phyloP scores from a whole-genome alignment of 2,888 invertebrate genomes.

The Brenthis ino region DNA sequence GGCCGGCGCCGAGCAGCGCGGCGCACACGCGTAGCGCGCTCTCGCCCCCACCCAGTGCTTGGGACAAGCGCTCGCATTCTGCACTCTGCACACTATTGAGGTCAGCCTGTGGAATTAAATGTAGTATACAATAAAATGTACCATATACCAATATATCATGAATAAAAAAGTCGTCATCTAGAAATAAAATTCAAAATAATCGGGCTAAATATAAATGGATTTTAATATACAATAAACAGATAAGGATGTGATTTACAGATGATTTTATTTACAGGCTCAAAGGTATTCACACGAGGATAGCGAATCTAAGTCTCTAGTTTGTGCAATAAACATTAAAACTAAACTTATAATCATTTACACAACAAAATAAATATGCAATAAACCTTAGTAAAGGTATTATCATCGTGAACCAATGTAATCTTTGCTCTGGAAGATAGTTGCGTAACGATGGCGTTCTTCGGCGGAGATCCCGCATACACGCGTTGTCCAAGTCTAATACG shows the following conservation, averaged over 20 bases:
- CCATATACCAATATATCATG: no score
- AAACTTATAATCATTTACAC: no score
- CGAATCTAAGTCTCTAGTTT: no score
- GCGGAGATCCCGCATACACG: slow-evolving; percentile 64
- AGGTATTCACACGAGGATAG: no score
- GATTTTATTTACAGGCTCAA: no score
- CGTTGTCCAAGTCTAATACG: slow-evolving; percentile 69
- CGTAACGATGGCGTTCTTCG: slow-evolving; percentile 66
- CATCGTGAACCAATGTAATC: slow-evolving; percentile 68
- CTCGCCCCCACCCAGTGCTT: slow-evolving; percentile 70
- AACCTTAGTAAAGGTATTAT: slow-evolving; percentile 68
- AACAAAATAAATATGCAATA: no score
- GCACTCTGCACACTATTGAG: slow-evolving; percentile 63
- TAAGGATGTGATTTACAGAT: no score
- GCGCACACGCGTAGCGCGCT: slow-evolving; percentile 72
- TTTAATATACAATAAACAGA: no score
- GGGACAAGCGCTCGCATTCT: slow-evolving; percentile 65
- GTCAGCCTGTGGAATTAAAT: slow-evolving; percentile 55
- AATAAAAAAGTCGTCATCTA: neutral
- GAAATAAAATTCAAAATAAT: no score
- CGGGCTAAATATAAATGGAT: no score
- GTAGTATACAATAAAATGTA: neutral
- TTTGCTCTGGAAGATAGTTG: slow-evolving; percentile 73
- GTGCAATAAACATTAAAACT: no score
- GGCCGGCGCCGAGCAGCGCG: slow-evolving; percentile 70